phyloP scores from a whole-genome alignment of 2,797 vertebrate genomes.

The Gymnothorax javanicus region DNA sequence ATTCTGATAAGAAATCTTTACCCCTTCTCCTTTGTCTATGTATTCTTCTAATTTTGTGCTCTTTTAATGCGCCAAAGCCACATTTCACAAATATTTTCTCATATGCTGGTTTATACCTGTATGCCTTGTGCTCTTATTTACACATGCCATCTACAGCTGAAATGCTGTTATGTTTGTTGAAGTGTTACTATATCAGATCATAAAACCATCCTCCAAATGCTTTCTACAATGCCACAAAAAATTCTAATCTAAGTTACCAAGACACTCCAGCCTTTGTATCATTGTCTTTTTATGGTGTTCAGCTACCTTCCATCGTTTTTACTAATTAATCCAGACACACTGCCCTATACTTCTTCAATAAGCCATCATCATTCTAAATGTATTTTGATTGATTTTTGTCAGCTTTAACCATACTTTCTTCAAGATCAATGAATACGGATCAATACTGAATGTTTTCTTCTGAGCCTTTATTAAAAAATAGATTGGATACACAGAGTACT shows the following conservation, averaged over 20 bases:
- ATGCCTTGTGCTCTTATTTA: not conserved
- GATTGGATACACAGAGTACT: conserved; percentile 82
- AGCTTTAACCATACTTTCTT: conserved; percentile 89
- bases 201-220: conserved; percentile 28
- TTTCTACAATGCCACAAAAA: conserved; percentile 76
- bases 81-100: conserved; percentile 2
- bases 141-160: conserved; percentile 5
- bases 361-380: conserved; percentile 87
- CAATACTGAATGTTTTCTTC: conserved; percentile 88
- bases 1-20: not conserved
- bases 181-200: not conserved
- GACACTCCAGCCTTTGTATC: conserved; percentile 43
- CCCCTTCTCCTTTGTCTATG: not conserved
- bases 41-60: not conserved
- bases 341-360: conserved; percentile 67
- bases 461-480: conserved; percentile 88
- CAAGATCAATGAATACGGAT: conserved; percentile 90
- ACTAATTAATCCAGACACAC: conserved; percentile 79
- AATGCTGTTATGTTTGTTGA: not conserved
- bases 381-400: conserved; percentile 95
- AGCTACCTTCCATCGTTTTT: conserved; percentile 64
- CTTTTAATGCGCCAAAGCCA: not conserved
- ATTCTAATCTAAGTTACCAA: conserved; percentile 70
- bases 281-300: conserved; percentile 72
- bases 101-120: conserved; percentile 3